Conservation (phyloP, 2,888 invertebrate genomes). For the Tigriopus californicus region DNA sequence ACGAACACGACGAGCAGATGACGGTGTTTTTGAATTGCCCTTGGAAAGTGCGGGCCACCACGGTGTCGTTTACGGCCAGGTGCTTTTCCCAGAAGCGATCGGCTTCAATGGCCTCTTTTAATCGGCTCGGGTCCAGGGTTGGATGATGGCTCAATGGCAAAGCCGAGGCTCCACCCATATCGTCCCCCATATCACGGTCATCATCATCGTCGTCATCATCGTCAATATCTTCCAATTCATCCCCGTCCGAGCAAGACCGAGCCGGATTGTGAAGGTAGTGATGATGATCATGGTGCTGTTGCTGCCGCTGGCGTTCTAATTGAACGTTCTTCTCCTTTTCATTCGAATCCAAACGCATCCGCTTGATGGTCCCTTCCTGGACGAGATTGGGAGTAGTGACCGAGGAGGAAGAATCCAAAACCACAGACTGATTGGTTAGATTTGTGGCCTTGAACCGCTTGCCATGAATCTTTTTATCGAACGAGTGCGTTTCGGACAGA, state of each 20-base stretch:
- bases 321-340: conserved; percentile 26
- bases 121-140: background rate
- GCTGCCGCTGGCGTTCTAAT: conserved; percentile 18
- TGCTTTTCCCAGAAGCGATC: conserved; percentile 39
- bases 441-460: conserved; percentile 35
- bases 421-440: conserved; percentile 18
- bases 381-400: too few relatives aligned
- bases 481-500: conserved; percentile 30
- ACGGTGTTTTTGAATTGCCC: conserved; percentile 45
- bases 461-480: conserved; percentile 28
- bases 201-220: conserved; percentile 12
- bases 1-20: conserved; percentile 39
- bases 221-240: conserved; percentile 17
- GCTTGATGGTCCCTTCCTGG: background rate
- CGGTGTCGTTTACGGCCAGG: conserved; percentile 35
- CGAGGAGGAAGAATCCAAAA: background rate
- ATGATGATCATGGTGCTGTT: too few relatives aligned
- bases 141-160: background rate
- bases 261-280: too few relatives aligned
- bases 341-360: conserved; percentile 11
- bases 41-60: conserved; percentile 41
- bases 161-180: conserved; percentile 3
- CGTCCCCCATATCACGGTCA: conserved; percentile 21
- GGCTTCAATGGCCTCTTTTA: conserved; percentile 27
- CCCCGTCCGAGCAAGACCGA: conserved; percentile 19